A percentile compares a stretch with the other conserved stretches of the same genome.
These are phyloP conservation scores for Dryobates pubescens DNA, from an alignment of 2,797 vertebrate species.

Conservation along the genomic window DNA sequence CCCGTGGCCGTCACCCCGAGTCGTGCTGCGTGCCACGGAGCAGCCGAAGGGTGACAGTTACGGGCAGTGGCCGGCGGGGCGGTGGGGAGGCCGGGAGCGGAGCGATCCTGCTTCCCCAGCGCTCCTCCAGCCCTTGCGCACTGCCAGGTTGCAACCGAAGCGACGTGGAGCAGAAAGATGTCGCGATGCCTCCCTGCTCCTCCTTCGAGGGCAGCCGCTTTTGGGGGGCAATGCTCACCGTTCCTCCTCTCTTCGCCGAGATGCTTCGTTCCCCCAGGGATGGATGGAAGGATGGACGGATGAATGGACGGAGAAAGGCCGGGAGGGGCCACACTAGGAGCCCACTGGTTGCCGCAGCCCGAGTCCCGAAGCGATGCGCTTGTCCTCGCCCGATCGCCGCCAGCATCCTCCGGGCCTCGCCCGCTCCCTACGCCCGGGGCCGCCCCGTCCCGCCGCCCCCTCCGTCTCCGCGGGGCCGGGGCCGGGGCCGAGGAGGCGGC, in stretches of 20 bases:
- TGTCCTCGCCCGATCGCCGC: not conserved
- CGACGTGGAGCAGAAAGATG: not conserved
- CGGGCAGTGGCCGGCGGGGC: not conserved
- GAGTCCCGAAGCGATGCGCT: not conserved
- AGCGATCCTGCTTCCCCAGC: not conserved
- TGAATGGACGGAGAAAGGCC: not conserved
- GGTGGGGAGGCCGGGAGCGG: not conserved
- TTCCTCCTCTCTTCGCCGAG: not conserved
- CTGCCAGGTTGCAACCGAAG: not conserved
- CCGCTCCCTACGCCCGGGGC: not conserved
- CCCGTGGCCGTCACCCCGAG: not conserved
- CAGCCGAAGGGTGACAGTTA: not conserved
- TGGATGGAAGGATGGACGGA: not conserved
- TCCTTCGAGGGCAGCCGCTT: conserved; percentile 42
- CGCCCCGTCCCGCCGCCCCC: not conserved
- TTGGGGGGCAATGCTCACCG: no score
- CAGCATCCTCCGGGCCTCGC: not conserved
- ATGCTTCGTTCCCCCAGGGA: not conserved
- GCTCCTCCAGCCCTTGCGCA: not conserved
- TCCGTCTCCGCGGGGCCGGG: not conserved
- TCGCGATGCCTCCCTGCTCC: conserved; percentile 33
- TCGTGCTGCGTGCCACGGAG: not conserved
- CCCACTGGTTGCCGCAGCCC: not conserved
- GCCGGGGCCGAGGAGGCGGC: not conserved
- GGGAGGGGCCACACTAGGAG: not conserved